phyloP scores from a whole-genome alignment of 2,888 invertebrate species.

The Parnassius orleans region DNA sequence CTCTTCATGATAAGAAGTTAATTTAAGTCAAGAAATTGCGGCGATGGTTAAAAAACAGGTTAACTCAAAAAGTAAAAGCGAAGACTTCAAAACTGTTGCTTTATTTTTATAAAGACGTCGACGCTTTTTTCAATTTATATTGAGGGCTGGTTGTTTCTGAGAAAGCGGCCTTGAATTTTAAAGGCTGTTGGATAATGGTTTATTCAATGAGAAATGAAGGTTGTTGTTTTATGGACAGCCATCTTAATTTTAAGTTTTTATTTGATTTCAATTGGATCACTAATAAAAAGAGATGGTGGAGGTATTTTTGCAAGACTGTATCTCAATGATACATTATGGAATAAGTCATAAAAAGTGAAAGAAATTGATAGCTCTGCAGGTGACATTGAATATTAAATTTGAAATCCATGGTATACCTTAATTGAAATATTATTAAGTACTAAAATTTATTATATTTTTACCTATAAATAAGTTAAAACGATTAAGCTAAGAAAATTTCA shows the following conservation, averaged over 20 bases:
- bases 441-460: too few relatives aligned
- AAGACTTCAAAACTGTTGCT: slow-evolving; percentile 15
- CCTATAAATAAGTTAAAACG: too few relatives aligned
- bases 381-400: too few relatives aligned
- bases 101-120: slow-evolving; percentile 16
- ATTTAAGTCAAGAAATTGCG: slow-evolving; percentile 9
- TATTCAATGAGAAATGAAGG: slow-evolving; percentile 23
- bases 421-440: too few relatives aligned
- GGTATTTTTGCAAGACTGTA: too few relatives aligned
- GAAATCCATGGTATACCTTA: too few relatives aligned
- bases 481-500: too few relatives aligned
- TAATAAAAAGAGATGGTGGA: too few relatives aligned
- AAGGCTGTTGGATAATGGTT: slow-evolving; percentile 5
- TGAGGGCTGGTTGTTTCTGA: slow-evolving; percentile 22
- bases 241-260: background rate
- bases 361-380: too few relatives aligned
- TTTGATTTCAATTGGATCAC: too few relatives aligned
- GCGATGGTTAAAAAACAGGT: slow-evolving; percentile 11
- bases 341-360: too few relatives aligned
- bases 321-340: too few relatives aligned
- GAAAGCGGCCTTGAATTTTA: slow-evolving; percentile 25
- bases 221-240: slow-evolving; percentile 7
- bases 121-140: slow-evolving; percentile 23
- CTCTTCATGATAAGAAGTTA: slow-evolving; percentile 6
- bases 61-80: slow-evolving; percentile 19